phyloP scores from a whole-genome alignment of 2,888 invertebrate genomes.

The Leucozona laternaria region DNA sequence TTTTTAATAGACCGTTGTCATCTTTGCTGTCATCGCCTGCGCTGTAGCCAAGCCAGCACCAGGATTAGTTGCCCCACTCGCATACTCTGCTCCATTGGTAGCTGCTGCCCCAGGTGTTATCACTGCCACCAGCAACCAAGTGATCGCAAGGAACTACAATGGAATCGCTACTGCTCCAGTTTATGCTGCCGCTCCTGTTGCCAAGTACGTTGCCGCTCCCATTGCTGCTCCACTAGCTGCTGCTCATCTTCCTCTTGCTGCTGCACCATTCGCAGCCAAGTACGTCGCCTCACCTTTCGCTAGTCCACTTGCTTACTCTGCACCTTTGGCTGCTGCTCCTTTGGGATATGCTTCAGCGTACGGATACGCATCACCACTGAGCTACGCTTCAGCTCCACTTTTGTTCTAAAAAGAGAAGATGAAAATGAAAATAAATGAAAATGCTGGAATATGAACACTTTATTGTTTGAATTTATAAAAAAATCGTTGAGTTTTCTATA shows the following conservation, averaged over 20 bases:
- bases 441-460: too few relatives aligned
- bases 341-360: too few relatives aligned
- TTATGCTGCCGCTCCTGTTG: constrained; percentile 86
- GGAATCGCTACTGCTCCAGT: constrained; percentile 84
- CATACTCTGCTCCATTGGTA: constrained; percentile 66
- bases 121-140: constrained; percentile 80
- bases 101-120: constrained; percentile 76
- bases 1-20: constrained; percentile 41
- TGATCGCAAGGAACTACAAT: constrained; percentile 80
- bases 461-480: too few relatives aligned
- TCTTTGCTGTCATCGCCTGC: constrained; percentile 66
- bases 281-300: constrained; percentile 31
- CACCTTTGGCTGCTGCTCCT: too few relatives aligned
- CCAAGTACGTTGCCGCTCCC: constrained; percentile 81
- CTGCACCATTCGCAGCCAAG: constrained; percentile 40
- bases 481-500: too few relatives aligned
- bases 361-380: too few relatives aligned
- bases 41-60: constrained; percentile 64
- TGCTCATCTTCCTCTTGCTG: constrained; percentile 80
- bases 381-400: too few relatives aligned
- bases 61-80: constrained; percentile 76
- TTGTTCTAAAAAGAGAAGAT: too few relatives aligned
- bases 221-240: constrained; percentile 58
- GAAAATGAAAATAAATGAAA: too few relatives aligned
- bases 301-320: not conserved